Evolutionary conservation across 2,888 invertebrate species (phyloP).

Genomic region (Ochlodes sylvanus): DNA sequence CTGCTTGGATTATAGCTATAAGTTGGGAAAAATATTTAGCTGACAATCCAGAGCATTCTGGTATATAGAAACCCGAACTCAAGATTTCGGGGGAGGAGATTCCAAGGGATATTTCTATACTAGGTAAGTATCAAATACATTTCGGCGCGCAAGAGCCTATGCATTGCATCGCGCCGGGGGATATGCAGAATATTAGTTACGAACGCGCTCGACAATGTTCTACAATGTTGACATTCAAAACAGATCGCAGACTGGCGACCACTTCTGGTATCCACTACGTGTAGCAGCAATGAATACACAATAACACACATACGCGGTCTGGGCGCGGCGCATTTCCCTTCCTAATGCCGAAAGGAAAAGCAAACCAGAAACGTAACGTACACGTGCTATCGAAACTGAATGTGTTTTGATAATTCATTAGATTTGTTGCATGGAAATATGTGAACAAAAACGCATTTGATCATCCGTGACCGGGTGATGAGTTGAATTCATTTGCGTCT

Average conservation of each 20-base stretch:
- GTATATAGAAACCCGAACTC: no score
- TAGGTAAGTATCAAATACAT: no score
- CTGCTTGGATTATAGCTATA: no score
- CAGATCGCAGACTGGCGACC: neutral
- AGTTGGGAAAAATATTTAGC: no score
- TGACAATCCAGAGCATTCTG: no score
- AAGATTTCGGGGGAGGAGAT: no score
- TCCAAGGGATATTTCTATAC: no score
- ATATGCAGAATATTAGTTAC: no score
- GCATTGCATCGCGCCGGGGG: no score
- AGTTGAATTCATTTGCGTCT: slow-evolving; percentile 28
- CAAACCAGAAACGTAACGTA: slow-evolving; percentile 27
- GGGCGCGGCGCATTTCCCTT: slow-evolving; percentile 29
- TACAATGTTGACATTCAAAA: slow-evolving; percentile 7
- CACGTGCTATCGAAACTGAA: slow-evolving; percentile 26
- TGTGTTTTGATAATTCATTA: slow-evolving; percentile 32
- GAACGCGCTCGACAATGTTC: no score
- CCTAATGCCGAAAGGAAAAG: slow-evolving; percentile 34
- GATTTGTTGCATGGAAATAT: slow-evolving; percentile 37
- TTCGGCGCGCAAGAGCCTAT: no score
- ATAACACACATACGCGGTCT: neutral
- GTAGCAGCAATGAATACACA: slow-evolving; percentile 6
- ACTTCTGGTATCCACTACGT: slow-evolving; percentile 12
- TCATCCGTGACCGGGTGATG: slow-evolving; percentile 27
- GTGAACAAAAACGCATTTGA: slow-evolving; percentile 33